These are phyloP conservation scores for Diadegma fenestrale DNA, from an alignment of 2,888 invertebrate species.

Conservation along the genomic window DNA sequence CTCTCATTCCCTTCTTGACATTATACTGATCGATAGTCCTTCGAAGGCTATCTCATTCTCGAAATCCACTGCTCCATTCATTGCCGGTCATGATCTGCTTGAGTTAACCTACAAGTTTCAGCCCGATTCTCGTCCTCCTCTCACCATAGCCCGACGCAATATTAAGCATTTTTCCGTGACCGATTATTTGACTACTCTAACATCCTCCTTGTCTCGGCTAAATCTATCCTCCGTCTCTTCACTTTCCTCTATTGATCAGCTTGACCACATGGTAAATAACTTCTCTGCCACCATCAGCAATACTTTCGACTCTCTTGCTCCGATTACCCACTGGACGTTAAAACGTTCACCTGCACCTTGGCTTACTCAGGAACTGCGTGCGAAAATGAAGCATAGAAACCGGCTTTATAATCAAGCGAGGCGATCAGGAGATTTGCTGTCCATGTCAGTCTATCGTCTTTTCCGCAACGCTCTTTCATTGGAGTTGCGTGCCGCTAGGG, in stretches of 20 bases:
- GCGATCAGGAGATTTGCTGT: not conserved
- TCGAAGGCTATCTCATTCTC: not conserved
- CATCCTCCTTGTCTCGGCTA: not conserved
- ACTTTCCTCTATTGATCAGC: too few relatives aligned
- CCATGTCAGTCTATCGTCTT: not conserved
- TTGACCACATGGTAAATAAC: too few relatives aligned
- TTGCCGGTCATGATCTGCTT: conserved; percentile 9
- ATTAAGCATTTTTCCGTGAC: not conserved
- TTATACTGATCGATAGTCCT: not conserved
- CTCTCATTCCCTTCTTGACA: not conserved
- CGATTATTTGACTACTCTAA: not conserved
- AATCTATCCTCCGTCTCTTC: not conserved
- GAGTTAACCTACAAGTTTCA: not conserved
- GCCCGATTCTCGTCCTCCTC: too few relatives aligned
- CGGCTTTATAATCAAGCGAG: not conserved
- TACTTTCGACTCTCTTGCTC: not conserved
- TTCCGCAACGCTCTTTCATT: not conserved
- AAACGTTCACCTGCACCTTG: not conserved
- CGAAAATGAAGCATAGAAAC: not conserved
- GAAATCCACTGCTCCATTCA: not conserved
- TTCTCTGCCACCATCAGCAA: too few relatives aligned
- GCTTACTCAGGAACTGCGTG: not conserved
- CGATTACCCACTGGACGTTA: not conserved
- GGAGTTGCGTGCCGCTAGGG: not conserved
- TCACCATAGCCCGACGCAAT: too few relatives aligned